Evolutionary conservation across 1,140 invertebrate genomes (phyloP), one percentile per base, ranked within the genome.

Genomic region (Vollenhovia emeryi): DNA sequence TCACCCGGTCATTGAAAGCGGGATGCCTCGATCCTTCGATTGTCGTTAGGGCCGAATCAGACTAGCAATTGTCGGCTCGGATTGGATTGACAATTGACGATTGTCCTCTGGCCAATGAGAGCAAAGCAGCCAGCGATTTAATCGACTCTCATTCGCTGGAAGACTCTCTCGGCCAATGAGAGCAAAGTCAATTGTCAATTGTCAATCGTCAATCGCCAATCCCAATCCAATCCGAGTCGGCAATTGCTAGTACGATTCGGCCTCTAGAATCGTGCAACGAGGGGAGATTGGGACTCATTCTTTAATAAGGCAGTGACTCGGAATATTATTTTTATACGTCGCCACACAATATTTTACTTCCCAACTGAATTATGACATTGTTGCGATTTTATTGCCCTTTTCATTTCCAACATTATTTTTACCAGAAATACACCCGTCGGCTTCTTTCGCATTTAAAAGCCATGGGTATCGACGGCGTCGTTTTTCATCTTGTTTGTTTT

Each of bases 401-500:
- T 24, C 18, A 24, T 33, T 69, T 57, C 24, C 30, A 82, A 57
- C 57, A 71, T 43, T 66, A 66, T 57, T 55, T 69, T 57, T 57
- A 43, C 30, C 24, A 30, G n/a, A 55, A 80, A 27, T n/a, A n/a
- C n/a, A 30, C 15, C 30, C 36, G 45, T 15, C 64, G 21, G 27
- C 13, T 24, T 57, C 48, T 80, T 52, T 80, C 36, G 40, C 36
- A 80, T 80, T 80, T 80, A 71, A 80, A 80, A 71, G 24, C 48
- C 24, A 80, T 33, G 48, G 48, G n/a, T 71, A 52, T 80, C 78
- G 48, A 80, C 43, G 24, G n/a, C 48, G 24, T 57, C 64, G 24
- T 80, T 80, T 80, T 80, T 79, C 62, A 80, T 55, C 36, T 43
- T 80, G 78, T 80, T 80, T 80, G 78, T 80, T 71, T 80, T 80